Base-by-base conservation (phyloP, 35 echinoderm and acorn worm genomes). In the Anneissia japonica region DNA sequence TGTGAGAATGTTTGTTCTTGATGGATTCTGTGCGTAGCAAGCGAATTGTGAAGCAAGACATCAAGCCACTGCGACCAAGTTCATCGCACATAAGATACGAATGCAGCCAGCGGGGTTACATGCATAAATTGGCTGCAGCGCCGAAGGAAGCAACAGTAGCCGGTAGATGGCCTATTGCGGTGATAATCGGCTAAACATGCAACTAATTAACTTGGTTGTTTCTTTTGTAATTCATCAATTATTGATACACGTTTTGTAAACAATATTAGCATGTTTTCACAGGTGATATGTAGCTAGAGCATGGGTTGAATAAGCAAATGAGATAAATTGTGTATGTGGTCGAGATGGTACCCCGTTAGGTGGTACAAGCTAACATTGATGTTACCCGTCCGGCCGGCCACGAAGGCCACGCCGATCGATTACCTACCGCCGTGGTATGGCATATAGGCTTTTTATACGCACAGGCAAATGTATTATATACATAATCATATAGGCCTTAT, bases 301-400 rank as follows among this genome's bases (percentile, higher is more conserved):
- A 64, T 64, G 51, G 19, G 1, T 64, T 16, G 21, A 19, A 23
- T 64, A 64, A 64, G 51, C 51, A 64, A 64, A 16, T 3, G 9
- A 64, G 51, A 64, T 64, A 64, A 64, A 64, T 64, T 64, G 51
- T 64, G 51, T 64, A 64, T 64, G 51, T 64, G 51, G 51, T 64
- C 51, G 51, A 19, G 51, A 12, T 64, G 9, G 51, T 64, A 23
- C 26, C 51, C 51, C 51, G 51, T 64, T 2, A 23, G 51, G 51
- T 7, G 5, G 51, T 64, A 64, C 51, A 64, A 64, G 51, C 26
- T 64, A 64, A 64, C 51, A 64, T 23, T 23, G 51, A 23, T 9
- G 51, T 64, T 64, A 64, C 51, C 51, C 26, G 2, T 64, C 11
- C 51, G n/a, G n/a, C 51, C 26, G 51, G 7, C 5, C 19, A 64